Evolutionary conservation across 2,797 vertebrate species (phyloP).

Genomic region (Eospalax fontanierii): DNA sequence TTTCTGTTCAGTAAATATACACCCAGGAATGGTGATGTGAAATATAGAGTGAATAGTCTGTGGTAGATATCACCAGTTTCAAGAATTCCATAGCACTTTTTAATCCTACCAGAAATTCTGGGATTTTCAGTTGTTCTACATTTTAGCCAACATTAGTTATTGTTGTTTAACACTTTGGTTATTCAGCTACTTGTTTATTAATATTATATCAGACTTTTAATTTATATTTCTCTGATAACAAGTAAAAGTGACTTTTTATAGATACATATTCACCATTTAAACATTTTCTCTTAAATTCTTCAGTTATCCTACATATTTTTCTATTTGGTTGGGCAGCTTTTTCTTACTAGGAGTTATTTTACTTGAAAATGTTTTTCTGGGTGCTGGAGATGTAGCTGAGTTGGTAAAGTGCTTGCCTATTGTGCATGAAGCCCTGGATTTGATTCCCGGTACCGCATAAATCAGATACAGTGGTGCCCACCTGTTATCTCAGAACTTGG

Average conservation of each 20-base stretch:
- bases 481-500: too few relatives aligned
- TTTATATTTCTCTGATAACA: not conserved
- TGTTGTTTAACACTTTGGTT: not conserved
- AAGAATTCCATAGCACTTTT: not conserved
- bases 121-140: not conserved
- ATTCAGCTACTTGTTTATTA: not conserved
- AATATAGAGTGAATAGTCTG: not conserved
- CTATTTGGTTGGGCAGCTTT: not conserved
- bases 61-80: not conserved
- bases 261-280: not conserved
- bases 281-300: constrained; percentile 27
- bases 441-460: not conserved
- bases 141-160: not conserved
- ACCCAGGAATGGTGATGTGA: not conserved
- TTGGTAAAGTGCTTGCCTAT: not conserved
- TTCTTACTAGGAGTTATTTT: not conserved
- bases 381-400: not conserved
- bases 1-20: not conserved
- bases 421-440: not conserved
- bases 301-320: not conserved
- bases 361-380: not conserved
- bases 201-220: not conserved
- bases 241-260: not conserved
- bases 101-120: not conserved
- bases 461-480: not conserved